These are phyloP conservation scores for human (Homo sapiens) DNA, from an alignment of 2,113 vertebrate genomes.

Conservation along the genomic window GRCh38 chr3:117549001-117549500, in stretches of 20 bases:
- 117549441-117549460: background rate
- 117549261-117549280: background rate
- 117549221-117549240: background rate
- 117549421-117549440: background rate
- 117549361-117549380: background rate
- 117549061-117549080: background rate
- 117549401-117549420: background rate
- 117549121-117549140: background rate
- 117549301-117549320: background rate
- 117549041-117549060: background rate
- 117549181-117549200: background rate
- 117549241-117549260: background rate
- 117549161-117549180: accelerated
- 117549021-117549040: background rate
- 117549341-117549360: background rate
- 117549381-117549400: background rate
- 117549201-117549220: accelerated
- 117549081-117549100: background rate
- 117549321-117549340: background rate
- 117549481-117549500: background rate
- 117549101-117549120: background rate
- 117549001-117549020: background rate
- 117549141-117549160: background rate
- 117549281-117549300: background rate
- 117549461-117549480: background rate